Evolutionary conservation across 2,888 invertebrate genomes (phyloP).

Genomic region (Portevinia maculata): DNA sequence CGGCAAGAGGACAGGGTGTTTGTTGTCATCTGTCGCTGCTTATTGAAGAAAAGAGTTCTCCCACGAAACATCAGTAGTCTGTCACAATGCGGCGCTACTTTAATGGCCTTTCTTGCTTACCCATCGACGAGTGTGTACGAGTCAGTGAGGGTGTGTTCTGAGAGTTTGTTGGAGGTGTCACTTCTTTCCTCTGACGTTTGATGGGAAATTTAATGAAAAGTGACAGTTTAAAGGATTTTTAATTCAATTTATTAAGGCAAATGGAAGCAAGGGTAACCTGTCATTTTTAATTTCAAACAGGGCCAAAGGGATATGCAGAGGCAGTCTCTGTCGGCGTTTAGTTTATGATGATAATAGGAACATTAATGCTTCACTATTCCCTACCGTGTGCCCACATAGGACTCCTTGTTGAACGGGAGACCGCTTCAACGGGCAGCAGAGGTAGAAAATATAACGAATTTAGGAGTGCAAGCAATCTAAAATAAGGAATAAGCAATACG

Average conservation of each 20-base stretch:
- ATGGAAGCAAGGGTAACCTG: constrained; percentile 50
- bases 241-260: constrained; percentile 58
- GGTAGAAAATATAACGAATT: no score
- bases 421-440: no score
- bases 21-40: constrained; percentile 48
- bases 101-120: constrained; percentile 54
- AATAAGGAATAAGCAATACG: no score
- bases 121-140: no score
- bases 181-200: background rate
- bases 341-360: no score
- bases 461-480: no score
- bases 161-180: constrained; percentile 6
- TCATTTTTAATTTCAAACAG: constrained; percentile 33
- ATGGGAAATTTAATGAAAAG: constrained; percentile 46
- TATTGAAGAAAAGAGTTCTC: constrained; percentile 25
- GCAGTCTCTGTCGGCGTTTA: no score
- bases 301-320: background rate
- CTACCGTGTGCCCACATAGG: no score
- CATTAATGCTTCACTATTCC: no score
- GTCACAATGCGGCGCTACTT: constrained; percentile 23
- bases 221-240: constrained; percentile 66
- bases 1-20: constrained; percentile 31
- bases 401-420: no score
- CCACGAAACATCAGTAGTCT: constrained; percentile 68
- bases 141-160: background rate